phyloP scores from a whole-genome alignment of 2,888 invertebrate species.

The Zygaena filipendulae region DNA sequence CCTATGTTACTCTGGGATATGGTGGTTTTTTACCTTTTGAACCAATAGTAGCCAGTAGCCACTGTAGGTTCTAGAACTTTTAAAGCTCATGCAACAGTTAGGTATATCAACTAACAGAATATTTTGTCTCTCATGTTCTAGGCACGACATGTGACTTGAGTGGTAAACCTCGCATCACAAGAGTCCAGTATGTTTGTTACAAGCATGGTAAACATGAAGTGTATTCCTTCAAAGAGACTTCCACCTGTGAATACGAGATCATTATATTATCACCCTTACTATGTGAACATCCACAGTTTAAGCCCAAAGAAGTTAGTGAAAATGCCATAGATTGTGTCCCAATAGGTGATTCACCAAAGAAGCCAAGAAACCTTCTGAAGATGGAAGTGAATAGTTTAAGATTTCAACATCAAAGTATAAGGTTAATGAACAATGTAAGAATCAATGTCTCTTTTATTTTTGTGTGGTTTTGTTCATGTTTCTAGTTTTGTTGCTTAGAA shows the following conservation, averaged over 20 bases:
- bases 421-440: slow-evolving; percentile 39
- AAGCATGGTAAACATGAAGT: slow-evolving; percentile 91
- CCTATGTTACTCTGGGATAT: no score
- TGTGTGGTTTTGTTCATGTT: slow-evolving; percentile 11
- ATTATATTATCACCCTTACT: slow-evolving; percentile 88
- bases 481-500: no score
- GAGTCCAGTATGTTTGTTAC: slow-evolving; percentile 90
- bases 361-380: slow-evolving; percentile 77
- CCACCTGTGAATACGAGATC: slow-evolving; percentile 94
- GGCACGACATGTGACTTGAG: slow-evolving; percentile 91
- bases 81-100: no score
- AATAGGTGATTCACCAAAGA: slow-evolving; percentile 72
- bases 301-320: slow-evolving; percentile 81
- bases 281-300: slow-evolving; percentile 91
- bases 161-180: slow-evolving; percentile 82
- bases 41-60: no score
- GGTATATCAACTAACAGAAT: no score
- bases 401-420: slow-evolving; percentile 71
- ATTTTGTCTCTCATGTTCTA: no score
- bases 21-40: no score
- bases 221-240: slow-evolving; percentile 91
- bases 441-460: slow-evolving; percentile 5
- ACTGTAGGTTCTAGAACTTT: no score
- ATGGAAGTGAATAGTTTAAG: slow-evolving; percentile 79
- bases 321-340: slow-evolving; percentile 81